These are phyloP conservation scores for Drosophila anomalata DNA, from an alignment of 2,888 invertebrate species.

Conservation along the genomic window DNA sequence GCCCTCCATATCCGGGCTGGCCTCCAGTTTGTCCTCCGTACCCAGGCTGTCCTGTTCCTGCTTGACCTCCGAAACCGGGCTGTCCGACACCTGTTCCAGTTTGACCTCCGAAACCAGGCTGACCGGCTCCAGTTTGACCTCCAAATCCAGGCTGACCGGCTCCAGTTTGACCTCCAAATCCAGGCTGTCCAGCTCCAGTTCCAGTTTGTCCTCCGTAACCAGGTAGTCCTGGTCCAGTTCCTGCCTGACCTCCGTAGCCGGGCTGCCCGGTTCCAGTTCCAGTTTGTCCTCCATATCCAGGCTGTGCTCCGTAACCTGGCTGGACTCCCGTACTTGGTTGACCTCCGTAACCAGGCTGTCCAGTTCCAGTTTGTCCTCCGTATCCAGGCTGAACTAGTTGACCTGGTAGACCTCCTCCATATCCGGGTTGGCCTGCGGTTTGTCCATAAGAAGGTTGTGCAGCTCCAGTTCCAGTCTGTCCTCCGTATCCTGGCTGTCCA, in stretches of 20 bases:
- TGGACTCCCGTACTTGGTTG: slow-evolving; percentile 6
- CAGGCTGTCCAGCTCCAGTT: slow-evolving; percentile 6
- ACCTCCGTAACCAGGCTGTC: slow-evolving; percentile 12
- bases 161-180: slow-evolving; percentile 14
- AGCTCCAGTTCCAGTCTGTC: slow-evolving; percentile 5
- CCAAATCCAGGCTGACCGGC: slow-evolving; percentile 33
- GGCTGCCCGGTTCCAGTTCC: slow-evolving; percentile 16
- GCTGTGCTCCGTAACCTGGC: slow-evolving; percentile 13
- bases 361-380: slow-evolving; percentile 32
- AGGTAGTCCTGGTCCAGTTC: slow-evolving; percentile 15
- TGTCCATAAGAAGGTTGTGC: slow-evolving; percentile 3
- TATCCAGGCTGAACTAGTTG: slow-evolving; percentile 4
- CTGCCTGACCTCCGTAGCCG: slow-evolving; percentile 30
- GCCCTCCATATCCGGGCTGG: slow-evolving; percentile 21
- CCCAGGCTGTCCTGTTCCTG: slow-evolving; percentile 20
- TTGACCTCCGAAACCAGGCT: slow-evolving; percentile 21
- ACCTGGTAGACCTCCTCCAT: background rate
- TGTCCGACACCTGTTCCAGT: slow-evolving; percentile 13
- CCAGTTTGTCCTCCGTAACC: slow-evolving; percentile 24
- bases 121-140: slow-evolving; percentile 8
- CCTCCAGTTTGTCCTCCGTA: slow-evolving; percentile 19
- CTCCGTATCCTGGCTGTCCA: slow-evolving; percentile 9
- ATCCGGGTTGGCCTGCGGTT: slow-evolving; percentile 11
- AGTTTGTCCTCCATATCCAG: slow-evolving; percentile 17
- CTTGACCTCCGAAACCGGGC: slow-evolving; percentile 17